A percentile compares a stretch with the other conserved stretches of the same genome.
phyloP scores from a whole-genome alignment of 2,797 vertebrate species.

The Xenentodon cancila region DNA sequence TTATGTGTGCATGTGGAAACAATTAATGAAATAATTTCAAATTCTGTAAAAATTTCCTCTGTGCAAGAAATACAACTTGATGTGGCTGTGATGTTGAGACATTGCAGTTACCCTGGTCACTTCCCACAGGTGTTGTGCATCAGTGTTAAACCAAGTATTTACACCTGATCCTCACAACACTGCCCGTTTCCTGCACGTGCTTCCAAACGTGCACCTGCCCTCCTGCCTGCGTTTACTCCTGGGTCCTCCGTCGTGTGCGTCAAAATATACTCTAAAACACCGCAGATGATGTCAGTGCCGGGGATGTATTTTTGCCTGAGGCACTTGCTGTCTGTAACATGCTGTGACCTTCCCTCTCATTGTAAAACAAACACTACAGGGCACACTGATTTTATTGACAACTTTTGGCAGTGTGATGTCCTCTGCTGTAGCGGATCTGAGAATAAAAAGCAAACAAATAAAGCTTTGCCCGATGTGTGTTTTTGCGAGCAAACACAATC shows the following conservation, averaged over 20 bases:
- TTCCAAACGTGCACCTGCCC: slow-evolving; percentile 6
- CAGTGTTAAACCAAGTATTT: not conserved
- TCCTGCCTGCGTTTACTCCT: slow-evolving; percentile 10
- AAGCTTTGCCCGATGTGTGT: slow-evolving; percentile 51
- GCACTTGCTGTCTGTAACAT: slow-evolving; percentile 50
- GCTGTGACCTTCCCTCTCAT: slow-evolving; percentile 71
- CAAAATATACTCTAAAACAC: slow-evolving; percentile 11
- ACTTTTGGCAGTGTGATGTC: slow-evolving; percentile 63
- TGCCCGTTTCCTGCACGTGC: slow-evolving; percentile 2
- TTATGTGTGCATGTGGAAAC: too few relatives aligned
- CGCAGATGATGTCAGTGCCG: slow-evolving; percentile 34
- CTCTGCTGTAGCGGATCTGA: slow-evolving; percentile 57
- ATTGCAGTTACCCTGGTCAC: not conserved
- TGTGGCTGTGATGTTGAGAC: too few relatives aligned
- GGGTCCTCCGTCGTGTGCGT: slow-evolving; percentile 16
- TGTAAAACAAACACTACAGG: slow-evolving; percentile 69
- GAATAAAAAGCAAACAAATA: slow-evolving; percentile 73
- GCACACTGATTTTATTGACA: slow-evolving; percentile 73
- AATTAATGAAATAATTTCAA: too few relatives aligned
- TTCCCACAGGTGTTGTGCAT: not conserved
- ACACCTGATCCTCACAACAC: not conserved
- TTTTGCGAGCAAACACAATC: slow-evolving; percentile 49
- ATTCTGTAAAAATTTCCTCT: too few relatives aligned
- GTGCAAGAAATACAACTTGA: too few relatives aligned
- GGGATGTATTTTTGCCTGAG: slow-evolving; percentile 38